Evolutionary conservation across 2,797 vertebrate species (phyloP).

Genomic region (Syncerus caffer): DNA sequence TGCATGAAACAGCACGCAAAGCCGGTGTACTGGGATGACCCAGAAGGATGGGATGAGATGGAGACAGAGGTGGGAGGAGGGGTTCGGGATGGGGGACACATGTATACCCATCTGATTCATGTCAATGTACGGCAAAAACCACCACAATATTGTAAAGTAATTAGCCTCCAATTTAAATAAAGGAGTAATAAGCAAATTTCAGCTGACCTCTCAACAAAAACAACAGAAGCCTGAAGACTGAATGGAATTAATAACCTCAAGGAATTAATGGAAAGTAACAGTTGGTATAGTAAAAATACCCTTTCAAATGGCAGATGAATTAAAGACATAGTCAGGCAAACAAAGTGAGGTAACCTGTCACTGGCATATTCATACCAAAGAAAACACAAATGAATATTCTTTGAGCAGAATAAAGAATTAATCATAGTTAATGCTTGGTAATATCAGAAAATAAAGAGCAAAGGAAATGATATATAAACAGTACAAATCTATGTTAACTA

Average conservation of each 20-base stretch:
- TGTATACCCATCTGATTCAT: background rate
- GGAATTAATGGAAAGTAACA: background rate
- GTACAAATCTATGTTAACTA: background rate
- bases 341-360: background rate
- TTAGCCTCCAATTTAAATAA: background rate
- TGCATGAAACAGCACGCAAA: background rate
- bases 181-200: background rate
- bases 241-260: background rate
- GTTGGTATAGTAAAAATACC: background rate
- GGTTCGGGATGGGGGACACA: background rate
- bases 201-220: background rate
- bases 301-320: background rate
- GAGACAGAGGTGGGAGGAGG: background rate
- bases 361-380: background rate
- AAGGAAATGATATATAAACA: background rate
- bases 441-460: background rate
- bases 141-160: background rate
- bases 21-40: fast-evolving
- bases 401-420: background rate
- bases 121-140: background rate
- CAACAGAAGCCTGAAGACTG: background rate
- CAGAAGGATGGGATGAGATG: background rate
- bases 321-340: background rate
- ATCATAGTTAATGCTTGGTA: background rate
- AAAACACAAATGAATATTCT: background rate